Percentiles rank a stretch among this genome's conserved stretches.
phyloP scores from a whole-genome alignment of 2,888 invertebrate species.

The Dasypogon diadema region DNA sequence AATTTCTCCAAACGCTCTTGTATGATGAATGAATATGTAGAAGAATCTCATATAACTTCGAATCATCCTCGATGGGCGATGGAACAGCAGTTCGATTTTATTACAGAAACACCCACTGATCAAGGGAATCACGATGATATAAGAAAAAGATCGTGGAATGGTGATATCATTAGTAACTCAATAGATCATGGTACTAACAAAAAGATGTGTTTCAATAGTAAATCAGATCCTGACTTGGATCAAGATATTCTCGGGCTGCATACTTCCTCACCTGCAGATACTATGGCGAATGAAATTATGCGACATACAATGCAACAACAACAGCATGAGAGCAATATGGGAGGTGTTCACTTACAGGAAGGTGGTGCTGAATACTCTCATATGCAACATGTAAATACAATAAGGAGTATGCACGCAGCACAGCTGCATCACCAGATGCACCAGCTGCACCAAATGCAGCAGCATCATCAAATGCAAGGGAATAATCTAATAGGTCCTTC shows the following conservation, averaged over 20 bases:
- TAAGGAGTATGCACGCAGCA: constrained; percentile 52
- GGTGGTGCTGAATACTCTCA: constrained; percentile 32
- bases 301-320: constrained; percentile 49
- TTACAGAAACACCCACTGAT: constrained; percentile 17
- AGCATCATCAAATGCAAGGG: constrained; percentile 65
- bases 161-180: constrained; percentile 52
- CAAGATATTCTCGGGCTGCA: constrained; percentile 55
- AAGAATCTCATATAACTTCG: constrained; percentile 54
- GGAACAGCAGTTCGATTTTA: constrained; percentile 49
- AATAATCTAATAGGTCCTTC: constrained; percentile 61
- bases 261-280: constrained; percentile 38
- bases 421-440: constrained; percentile 40
- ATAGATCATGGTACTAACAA: constrained; percentile 55
- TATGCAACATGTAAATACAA: constrained; percentile 50
- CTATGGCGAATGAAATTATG: constrained; percentile 53
- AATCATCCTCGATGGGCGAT: constrained; percentile 53
- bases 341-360: constrained; percentile 20
- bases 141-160: constrained; percentile 57
- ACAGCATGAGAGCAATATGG: constrained; percentile 18
- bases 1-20: constrained; percentile 56
- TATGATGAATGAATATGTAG: constrained; percentile 54
- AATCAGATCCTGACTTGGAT: constrained; percentile 53
- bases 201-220: constrained; percentile 56
- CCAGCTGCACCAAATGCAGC: constrained; percentile 56
- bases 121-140: constrained; percentile 47